These are phyloP conservation scores for Euplexia lucipara DNA, from an alignment of 2,888 invertebrate species.

Conservation along the genomic window DNA sequence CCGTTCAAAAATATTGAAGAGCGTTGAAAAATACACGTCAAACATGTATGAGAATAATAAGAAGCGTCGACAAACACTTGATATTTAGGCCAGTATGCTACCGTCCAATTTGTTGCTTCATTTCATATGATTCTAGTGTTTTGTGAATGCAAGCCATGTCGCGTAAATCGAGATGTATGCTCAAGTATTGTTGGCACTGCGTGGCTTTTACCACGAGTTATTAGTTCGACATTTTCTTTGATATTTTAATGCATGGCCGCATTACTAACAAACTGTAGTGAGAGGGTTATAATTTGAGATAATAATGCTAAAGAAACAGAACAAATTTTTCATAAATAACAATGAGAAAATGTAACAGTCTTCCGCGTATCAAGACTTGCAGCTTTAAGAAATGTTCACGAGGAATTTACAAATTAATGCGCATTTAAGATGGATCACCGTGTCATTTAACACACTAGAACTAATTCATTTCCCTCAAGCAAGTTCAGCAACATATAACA, in stretches of 20 bases:
- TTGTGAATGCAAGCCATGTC: slow-evolving; percentile 33
- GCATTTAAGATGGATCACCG: slow-evolving; percentile 13
- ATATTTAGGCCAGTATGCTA: slow-evolving; percentile 76
- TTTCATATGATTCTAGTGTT: slow-evolving; percentile 45
- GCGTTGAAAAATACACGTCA: slow-evolving; percentile 89
- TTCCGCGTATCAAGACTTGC: not conserved
- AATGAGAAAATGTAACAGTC: not conserved
- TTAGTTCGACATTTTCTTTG: slow-evolving; percentile 33
- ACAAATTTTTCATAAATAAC: slow-evolving; percentile 1
- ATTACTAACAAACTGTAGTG: slow-evolving; percentile 27
- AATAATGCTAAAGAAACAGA: not conserved
- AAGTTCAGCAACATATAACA: not conserved
- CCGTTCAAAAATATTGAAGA: slow-evolving; percentile 87
- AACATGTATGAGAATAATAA: slow-evolving; percentile 84
- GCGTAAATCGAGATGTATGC: slow-evolving; percentile 24
- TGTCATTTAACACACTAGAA: slow-evolving; percentile 2
- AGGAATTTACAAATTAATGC: slow-evolving; percentile 12
- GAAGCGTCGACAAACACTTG: slow-evolving; percentile 82
- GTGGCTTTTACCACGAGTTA: slow-evolving; percentile 23
- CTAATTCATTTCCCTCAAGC: slow-evolving; percentile 9
- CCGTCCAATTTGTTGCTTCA: slow-evolving; percentile 63
- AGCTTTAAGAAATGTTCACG: not conserved
- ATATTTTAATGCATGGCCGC: slow-evolving; percentile 35
- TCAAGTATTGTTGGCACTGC: slow-evolving; percentile 37
- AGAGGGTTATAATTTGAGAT: slow-evolving; percentile 27